These are phyloP conservation scores for Oeneis ivallda DNA, from an alignment of 2,888 invertebrate genomes.

Conservation along the genomic window DNA sequence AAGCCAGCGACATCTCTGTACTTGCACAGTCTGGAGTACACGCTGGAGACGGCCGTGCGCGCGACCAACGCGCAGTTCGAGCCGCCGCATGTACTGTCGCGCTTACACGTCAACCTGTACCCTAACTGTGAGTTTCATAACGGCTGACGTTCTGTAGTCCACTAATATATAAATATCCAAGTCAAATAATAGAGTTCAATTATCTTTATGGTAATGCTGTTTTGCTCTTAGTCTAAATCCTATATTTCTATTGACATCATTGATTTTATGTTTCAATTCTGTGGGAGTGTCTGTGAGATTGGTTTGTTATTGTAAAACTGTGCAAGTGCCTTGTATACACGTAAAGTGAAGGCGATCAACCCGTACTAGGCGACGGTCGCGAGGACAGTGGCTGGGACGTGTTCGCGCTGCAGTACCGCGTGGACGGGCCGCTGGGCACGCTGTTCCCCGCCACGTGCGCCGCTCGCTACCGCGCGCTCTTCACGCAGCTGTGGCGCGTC, in stretches of 20 bases:
- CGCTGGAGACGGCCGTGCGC: constrained; percentile 92
- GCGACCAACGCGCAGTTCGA: constrained; percentile 97
- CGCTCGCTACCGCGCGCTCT: constrained; percentile 89
- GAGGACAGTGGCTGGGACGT: constrained; percentile 95
- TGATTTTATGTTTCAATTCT: too few relatives aligned
- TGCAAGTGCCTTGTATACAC: too few relatives aligned
- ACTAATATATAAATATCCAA: not conserved
- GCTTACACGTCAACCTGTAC: constrained; percentile 90
- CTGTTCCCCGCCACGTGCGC: constrained; percentile 88
- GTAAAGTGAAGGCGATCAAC: too few relatives aligned
- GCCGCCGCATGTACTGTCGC: constrained; percentile 92
- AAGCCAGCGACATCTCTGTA: constrained; percentile 93
- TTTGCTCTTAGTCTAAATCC: too few relatives aligned
- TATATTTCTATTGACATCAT: too few relatives aligned
- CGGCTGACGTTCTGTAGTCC: not conserved
- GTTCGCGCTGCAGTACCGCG: constrained; percentile 92
- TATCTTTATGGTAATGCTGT: too few relatives aligned
- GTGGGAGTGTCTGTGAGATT: too few relatives aligned
- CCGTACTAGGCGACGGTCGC: constrained; percentile 67
- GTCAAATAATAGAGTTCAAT: too few relatives aligned
- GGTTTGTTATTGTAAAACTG: too few relatives aligned
- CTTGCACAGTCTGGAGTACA: constrained; percentile 92
- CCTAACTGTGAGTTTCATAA: constrained; percentile 63
- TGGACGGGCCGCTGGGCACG: constrained; percentile 94
- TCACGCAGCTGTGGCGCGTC: constrained; percentile 93